A percentile compares a stretch with the other conserved stretches of the same genome.
These are phyloP conservation scores for Micromussa lordhowensis DNA, from an alignment of 92 coral and sea anemone genomes.

Conservation along the genomic window DNA sequence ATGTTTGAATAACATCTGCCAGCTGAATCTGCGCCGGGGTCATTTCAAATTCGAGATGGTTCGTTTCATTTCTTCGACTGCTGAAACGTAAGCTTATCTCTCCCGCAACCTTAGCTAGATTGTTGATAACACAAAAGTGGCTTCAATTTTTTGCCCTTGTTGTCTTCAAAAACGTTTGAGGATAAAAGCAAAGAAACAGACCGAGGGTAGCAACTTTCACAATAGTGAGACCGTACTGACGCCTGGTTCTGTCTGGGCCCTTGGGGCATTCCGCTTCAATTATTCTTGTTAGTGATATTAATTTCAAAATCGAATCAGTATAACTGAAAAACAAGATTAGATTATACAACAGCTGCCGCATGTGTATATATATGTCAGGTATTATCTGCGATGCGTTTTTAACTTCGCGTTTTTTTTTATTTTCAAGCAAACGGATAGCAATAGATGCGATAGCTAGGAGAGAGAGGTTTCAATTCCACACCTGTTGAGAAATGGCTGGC, in stretches of 20 bases:
- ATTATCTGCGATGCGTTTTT: background rate
- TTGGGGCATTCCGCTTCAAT: background rate
- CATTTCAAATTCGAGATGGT: background rate
- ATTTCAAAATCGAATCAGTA: background rate
- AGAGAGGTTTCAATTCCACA: background rate
- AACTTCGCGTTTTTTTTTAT: background rate
- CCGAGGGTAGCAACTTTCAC: background rate
- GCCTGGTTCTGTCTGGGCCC: conserved; percentile 2
- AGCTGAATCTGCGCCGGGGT: background rate
- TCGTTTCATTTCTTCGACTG: background rate
- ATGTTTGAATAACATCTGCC: background rate
- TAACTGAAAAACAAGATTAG: background rate
- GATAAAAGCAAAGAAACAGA: background rate
- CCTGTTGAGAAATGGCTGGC: background rate
- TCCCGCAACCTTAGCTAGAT: background rate
- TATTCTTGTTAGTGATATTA: background rate
- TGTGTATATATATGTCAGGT: background rate
- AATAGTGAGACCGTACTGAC: background rate
- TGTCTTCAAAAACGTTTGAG: background rate
- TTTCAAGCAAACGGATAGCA: background rate
- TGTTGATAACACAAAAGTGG: background rate
- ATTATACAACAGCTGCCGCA: background rate
- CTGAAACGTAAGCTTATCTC: background rate
- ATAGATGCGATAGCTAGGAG: background rate
- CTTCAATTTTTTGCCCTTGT: background rate